phyloP scores from a whole-genome alignment of 2,113 vertebrate species.

The Piaya cayana region DNA sequence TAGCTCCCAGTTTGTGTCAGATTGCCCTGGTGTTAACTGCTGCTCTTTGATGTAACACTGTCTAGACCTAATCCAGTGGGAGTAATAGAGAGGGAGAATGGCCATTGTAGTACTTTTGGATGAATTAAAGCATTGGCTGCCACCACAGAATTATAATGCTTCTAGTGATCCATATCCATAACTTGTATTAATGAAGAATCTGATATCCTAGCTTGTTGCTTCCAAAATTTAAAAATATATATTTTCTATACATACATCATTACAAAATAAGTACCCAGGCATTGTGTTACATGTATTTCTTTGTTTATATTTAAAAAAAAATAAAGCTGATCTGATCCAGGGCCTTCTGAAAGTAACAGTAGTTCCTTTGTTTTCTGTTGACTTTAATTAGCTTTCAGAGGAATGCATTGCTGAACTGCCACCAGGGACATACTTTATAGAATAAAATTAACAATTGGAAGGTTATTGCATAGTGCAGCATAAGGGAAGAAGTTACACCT shows the following conservation, averaged over 20 bases:
- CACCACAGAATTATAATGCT: background rate
- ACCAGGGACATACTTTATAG: background rate
- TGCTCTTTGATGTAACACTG: constrained; percentile 22
- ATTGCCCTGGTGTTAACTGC: background rate
- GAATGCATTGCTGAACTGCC: background rate
- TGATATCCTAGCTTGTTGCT: background rate
- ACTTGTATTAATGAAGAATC: background rate
- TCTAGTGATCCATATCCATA: background rate
- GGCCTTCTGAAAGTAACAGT: background rate
- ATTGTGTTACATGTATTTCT: background rate
- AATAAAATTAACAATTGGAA: background rate
- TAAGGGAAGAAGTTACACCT: background rate
- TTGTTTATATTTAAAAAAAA: background rate
- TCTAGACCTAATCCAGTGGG: background rate
- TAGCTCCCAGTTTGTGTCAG: constrained; percentile 22
- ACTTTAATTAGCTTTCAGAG: constrained; percentile 3
- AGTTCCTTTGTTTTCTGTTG: constrained; percentile 2
- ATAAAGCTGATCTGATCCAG: background rate
- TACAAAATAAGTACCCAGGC: background rate
- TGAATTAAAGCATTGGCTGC: background rate
- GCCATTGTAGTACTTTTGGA: constrained; percentile 4
- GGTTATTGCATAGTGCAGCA: background rate
- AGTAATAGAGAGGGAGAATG: background rate
- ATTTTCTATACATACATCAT: background rate
- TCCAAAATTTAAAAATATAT: background rate